Base-by-base conservation (phyloP, 2,113 vertebrate species). In the Brienomyrus brachyistius region DNA sequence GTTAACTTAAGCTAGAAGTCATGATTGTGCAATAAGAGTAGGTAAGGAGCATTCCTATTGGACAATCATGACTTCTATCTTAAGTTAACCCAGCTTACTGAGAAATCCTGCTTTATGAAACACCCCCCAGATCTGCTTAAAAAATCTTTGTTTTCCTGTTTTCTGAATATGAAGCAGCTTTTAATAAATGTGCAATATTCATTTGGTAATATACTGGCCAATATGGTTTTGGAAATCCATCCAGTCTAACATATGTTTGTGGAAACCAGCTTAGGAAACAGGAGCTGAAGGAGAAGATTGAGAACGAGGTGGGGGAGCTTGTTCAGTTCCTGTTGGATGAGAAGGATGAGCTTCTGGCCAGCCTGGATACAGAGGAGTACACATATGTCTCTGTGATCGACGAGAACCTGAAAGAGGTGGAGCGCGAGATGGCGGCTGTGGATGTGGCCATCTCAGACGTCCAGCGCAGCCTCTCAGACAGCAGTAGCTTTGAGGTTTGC, bases 271-370 rank as follows among this genome's bases (percentile, higher is more conserved):
- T 94, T 70, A 96, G 94, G 93, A 96, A 95, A 47, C 91, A 94
- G 88, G 92, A 93, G 5, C 92, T 96, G 83, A 96, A 96, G 90
- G 95, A 96, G 84, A 96, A 95, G 92, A 96, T 96, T 0, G 95
- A 96, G 89, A 94, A 93, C 0, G 95, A 96, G 5, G 95, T 96
- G 0, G 95, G 95, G 0, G 95, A 94, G 0, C 88, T 96, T 92
- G 95, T 96, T 56, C 96, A 96, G 90, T 96, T 96, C 91, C 66
- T 96, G 91, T 91, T 96, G 15, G 95, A 96, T 23, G 95, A 96
- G 92, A 94, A 95, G 62, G 96, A 96, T 91, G 93, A 94, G 0
- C 91, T 96, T 52, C 93, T 96, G 11, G 96, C 95, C 51, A 94
- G 91, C 88, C 92, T 96, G 91, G 95, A 96, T 1, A 92, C 93